Percentiles rank a stretch among this genome's conserved stretches.
Conservation (phyloP, 2,113 vertebrate genomes). For the Scartelaos histophorus region DNA sequence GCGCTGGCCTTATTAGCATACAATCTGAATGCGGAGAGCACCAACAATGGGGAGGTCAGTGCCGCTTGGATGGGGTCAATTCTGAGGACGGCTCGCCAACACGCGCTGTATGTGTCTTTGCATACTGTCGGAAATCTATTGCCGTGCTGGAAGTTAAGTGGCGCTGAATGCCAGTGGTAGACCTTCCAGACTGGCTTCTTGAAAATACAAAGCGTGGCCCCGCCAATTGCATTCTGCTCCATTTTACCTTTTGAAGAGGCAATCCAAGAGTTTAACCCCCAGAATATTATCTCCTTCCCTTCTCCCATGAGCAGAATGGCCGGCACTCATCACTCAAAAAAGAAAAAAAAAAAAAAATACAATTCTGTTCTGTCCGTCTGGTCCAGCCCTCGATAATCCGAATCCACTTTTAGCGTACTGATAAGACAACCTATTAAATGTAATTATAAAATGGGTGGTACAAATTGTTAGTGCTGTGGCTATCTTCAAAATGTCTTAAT, state of each 20-base stretch:
- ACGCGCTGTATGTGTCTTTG: conserved; percentile 67
- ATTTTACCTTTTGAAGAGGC: conserved; percentile 73
- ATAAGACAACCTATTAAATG: conserved; percentile 81
- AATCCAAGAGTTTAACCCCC: conserved; percentile 75
- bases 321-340: conserved; percentile 55
- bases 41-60: conserved; percentile 75
- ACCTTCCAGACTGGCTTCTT: conserved; percentile 67
- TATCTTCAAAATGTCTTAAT: conserved; percentile 79
- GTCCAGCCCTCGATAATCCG: conserved; percentile 70
- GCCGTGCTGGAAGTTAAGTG: conserved; percentile 74
- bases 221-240: conserved; percentile 56
- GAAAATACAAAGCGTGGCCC: conserved; percentile 69
- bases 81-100: conserved; percentile 66
- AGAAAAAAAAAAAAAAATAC: conserved; percentile 56
- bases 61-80: conserved; percentile 69
- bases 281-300: conserved; percentile 67
- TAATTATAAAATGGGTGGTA: conserved; percentile 77
- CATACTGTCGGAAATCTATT: conserved; percentile 72
- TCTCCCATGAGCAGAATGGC: conserved; percentile 55
- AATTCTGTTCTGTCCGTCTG: conserved; percentile 65
- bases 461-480: conserved; percentile 73
- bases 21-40: conserved; percentile 78
- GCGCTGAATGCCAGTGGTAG: conserved; percentile 72
- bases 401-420: conserved; percentile 72
- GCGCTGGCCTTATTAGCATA: conserved; percentile 76